A percentile compares a stretch with the other conserved stretches of the same genome.
Evolutionary conservation across 2,113 vertebrate species (phyloP).

Genomic region (Indri indri): DNA sequence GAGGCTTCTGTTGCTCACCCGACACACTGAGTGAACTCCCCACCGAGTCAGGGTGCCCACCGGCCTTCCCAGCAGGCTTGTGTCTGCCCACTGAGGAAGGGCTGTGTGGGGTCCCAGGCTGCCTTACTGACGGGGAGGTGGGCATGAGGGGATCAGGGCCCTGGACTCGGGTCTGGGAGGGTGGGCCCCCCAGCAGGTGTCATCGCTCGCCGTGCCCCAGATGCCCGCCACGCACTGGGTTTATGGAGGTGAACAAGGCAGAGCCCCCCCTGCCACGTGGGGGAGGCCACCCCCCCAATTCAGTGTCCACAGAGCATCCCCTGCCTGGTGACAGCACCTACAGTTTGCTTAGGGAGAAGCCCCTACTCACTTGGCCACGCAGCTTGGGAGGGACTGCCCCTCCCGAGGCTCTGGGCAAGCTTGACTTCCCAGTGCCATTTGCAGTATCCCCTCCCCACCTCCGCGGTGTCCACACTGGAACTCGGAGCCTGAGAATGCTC

Average conservation of each 20-base stretch:
- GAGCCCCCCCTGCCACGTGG: fast-evolving
- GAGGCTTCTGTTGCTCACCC: background rate
- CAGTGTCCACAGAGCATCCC: background rate
- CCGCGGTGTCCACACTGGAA: fast-evolving
- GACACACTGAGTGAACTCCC: background rate
- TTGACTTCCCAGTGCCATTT: fast-evolving
- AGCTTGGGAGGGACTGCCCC: background rate
- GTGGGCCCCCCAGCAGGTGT: too few relatives aligned
- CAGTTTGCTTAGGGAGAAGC: background rate
- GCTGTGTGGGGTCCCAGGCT: background rate
- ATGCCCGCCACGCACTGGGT: too few relatives aligned
- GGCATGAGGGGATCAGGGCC: background rate
- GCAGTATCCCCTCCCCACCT: background rate
- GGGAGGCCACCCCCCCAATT: background rate
- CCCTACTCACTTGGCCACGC: background rate
- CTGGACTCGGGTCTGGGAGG: background rate
- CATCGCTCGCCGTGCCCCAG: background rate
- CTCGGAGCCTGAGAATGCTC: background rate
- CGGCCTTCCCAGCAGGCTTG: background rate
- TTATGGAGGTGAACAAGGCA: background rate
- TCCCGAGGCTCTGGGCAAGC: background rate
- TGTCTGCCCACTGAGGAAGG: background rate
- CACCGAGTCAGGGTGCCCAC: fast-evolving
- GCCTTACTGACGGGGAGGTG: background rate
- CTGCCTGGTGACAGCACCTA: background rate